A percentile compares a stretch with the other conserved stretches of the same genome.
phyloP scores from a whole-genome alignment of 2,888 invertebrate genomes.

The Vandiemenella viatica region DNA sequence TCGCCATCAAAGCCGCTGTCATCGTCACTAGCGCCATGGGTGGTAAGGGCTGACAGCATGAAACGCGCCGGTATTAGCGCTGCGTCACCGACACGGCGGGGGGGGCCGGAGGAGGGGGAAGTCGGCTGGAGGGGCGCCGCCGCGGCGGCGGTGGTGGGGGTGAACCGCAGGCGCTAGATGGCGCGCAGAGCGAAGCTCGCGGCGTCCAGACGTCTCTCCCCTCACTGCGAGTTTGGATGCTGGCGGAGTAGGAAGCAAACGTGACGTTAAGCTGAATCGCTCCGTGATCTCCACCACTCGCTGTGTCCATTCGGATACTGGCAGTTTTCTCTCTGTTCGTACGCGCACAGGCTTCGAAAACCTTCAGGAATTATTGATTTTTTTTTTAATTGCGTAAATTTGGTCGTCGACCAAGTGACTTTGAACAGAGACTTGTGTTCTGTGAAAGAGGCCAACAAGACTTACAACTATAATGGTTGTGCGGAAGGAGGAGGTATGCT shows the following conservation, averaged over 20 bases:
- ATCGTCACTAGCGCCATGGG: conserved; percentile 36
- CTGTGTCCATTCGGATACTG: not conserved
- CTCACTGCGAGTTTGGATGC: conserved; percentile 1
- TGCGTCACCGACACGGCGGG: conserved; percentile 30
- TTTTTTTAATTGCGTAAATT: too few relatives aligned
- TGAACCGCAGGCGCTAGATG: conserved; percentile 9
- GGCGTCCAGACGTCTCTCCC: not conserved
- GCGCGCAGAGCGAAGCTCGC: conserved; percentile 9
- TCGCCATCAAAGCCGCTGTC: conserved; percentile 32
- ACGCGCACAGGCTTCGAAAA: too few relatives aligned
- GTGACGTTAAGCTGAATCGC: not conserved
- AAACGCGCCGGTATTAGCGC: conserved; percentile 33
- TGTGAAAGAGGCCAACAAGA: too few relatives aligned
- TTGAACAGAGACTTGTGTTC: too few relatives aligned
- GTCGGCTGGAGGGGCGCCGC: too few relatives aligned
- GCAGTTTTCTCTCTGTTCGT: too few relatives aligned
- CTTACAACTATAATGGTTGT: conserved; percentile 58
- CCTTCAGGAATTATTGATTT: too few relatives aligned
- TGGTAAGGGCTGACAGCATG: conserved; percentile 32
- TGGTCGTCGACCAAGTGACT: too few relatives aligned
- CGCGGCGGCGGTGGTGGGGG: conserved; percentile 10
- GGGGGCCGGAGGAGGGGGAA: conserved; percentile 11
- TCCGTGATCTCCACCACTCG: conserved; percentile 3
- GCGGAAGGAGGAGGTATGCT: conserved; percentile 66
- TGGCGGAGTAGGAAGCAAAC: too few relatives aligned